Base-by-base conservation (phyloP, 2,797 vertebrate species). In the Centroberyx gerrardi region DNA sequence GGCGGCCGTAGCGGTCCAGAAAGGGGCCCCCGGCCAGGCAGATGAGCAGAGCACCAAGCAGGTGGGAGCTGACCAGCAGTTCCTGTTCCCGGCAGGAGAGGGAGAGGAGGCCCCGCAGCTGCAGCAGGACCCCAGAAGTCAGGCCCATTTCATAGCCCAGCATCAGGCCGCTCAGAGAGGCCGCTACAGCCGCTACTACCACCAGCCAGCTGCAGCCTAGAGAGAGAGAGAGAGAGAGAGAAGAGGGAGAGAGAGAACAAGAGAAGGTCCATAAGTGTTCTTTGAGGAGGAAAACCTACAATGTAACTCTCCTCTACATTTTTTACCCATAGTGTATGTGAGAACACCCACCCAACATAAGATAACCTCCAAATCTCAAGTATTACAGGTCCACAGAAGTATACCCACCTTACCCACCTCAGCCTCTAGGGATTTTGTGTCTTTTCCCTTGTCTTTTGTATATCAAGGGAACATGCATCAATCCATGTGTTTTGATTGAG, bases 141-240 rank as follows among this genome's bases (percentile, higher is more conserved):
- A 99, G 92, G 64, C 97, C 97, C 83, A 99, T 85, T 84, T 98
- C 97, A 28, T 99, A 99, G 13, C 98, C 98, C 93, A 99, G 92
- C 91, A 98, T 95, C 89, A 99, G 94, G 83, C 98, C 98, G 29
- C 98, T 98, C 84, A 97, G 22, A 0, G 97, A 97, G n/a, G 97
- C 97, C 8, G 93, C 76, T 0, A 93, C 84, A 9, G 97, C 96
- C 0, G 97, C 96, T 4, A 97, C 82, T 63, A 96, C 90, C 76
- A 97, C 96, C 81, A 97, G 94, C 68, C 93, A 92, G 86, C 95
- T 95, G 81, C 95, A 96, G 46, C 95, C 98, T 99, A 79, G 15
- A 90, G 84, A 58, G 61, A 84, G 17, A 89, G 4, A 52, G 36
- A 63, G 42, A 74, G 63, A 69, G 3, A 77, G 3, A 59, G n/a